These are phyloP conservation scores for Halocaridina rubra DNA, from an alignment of 2,888 invertebrate species.

Conservation along the genomic window DNA sequence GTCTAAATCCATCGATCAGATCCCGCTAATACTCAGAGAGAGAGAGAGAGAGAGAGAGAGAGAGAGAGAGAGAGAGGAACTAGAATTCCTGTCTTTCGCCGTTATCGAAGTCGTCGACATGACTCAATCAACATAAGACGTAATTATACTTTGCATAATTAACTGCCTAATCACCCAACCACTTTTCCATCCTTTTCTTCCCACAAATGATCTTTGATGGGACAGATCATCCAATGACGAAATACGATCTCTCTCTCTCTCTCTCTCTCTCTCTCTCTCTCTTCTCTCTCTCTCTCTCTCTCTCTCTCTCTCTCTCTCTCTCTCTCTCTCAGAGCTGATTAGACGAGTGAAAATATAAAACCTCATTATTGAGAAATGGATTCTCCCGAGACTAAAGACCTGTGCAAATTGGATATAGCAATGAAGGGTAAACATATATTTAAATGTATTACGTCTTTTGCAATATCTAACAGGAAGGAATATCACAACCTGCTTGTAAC, in stretches of 20 bases:
- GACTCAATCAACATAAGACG: slow-evolving; percentile 49
- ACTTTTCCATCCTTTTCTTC: slow-evolving; percentile 50
- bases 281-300: not conserved
- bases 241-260: not conserved
- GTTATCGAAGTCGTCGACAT: too few species aligned
- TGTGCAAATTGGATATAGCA: too few species aligned
- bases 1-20: too few species aligned
- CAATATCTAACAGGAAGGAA: too few species aligned
- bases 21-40: not conserved
- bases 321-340: not conserved
- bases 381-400: too few species aligned
- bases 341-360: too few species aligned
- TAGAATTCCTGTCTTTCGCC: too few species aligned
- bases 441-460: too few species aligned
- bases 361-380: too few species aligned
- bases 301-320: not conserved
- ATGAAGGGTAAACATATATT: too few species aligned
- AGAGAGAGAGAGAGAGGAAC: not conserved
- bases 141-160: slow-evolving; percentile 57
- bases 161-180: slow-evolving; percentile 56
- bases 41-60: not conserved
- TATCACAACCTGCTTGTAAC: too few species aligned
- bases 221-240: too few species aligned
- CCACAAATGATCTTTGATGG: slow-evolving; percentile 4
- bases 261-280: not conserved